Base-by-base conservation (phyloP, 2,113 vertebrate species). In the Eptatretus burgeri region DNA sequence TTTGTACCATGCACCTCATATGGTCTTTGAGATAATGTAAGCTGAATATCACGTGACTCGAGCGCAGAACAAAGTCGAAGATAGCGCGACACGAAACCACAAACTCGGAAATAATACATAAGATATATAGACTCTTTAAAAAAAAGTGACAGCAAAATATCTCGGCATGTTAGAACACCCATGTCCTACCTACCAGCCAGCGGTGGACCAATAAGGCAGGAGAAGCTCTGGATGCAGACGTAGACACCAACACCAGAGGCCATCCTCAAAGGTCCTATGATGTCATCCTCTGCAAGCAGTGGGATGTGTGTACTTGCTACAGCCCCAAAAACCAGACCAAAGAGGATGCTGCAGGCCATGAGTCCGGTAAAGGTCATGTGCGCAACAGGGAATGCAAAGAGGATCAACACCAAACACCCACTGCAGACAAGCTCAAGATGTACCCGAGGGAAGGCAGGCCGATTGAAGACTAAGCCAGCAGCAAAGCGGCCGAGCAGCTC, bases 121-220 rank as follows among this genome's bases (percentile, higher is more conserved):
- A n/a, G 7, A 41, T 41, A 41, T 41, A 41, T 41, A 41, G 3
- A 41, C 7, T 41, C 3, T 41, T 41, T 41, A 41, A 41, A 5
- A 41, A 41, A 5, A 41, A 41, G 27, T 41, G 27, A 41, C 7
- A 41, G 27, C 27, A 41, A 41, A 41, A 41, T 41, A 41, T 41
- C 27, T 41, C 27, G 7, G 27, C 27, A 41, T 41, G 27, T 41
- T 41, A 41, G 27, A 41, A 41, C 27, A 41, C 3, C 27, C 27
- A 41, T 41, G 27, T 41, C 27, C 3, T 41, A n/a, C 56, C 56
- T 81, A 93, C 91, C 91, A 82, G 82, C 85, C 7, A 98, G 77
- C 62, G 91, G 89, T 64, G 89, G 91, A 65, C 91, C 91, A 5
- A 81, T 84, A 73, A 96, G 77, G 65, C 85, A 86, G 20, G 91